Evolutionary conservation across 1,140 invertebrate genomes (phyloP), one percentile per base, ranked within the genome.

Genomic region (Schlechtendalia chinensis): DNA sequence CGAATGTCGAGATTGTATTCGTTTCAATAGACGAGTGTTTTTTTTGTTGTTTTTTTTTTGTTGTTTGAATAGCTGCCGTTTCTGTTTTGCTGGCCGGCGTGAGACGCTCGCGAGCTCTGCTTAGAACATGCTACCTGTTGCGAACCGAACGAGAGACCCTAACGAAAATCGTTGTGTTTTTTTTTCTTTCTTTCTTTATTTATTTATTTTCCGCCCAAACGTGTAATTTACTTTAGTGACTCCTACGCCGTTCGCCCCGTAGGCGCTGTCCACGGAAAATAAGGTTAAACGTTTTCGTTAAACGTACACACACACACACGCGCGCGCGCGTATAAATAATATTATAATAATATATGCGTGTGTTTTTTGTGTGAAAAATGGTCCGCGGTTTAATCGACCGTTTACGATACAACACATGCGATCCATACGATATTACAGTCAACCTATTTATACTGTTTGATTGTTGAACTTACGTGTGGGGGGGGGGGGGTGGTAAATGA

Each of bases 21-120:
- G 39, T 67, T 45, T 12, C 6, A 22, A 24, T n/a, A 16, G 10
- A 65, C 6, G 14, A 12, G 4, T 29, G 19, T n/a, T n/a, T n/a
- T n/a, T n/a, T n/a, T n/a, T n/a, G n/a, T n/a, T n/a, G n/a, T n/a
- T n/a, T n/a, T n/a, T n/a, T n/a, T n/a, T n/a, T n/a, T n/a, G 24
- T 22, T 69, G 65, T 69, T 69, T 47, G 65, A 69, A 69, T 69
- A 69, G 39, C 39, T 47, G 32, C 63, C 39, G 63, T 27, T 67
- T 14, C 19, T 45, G 5, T 8, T 45, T n/a, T n/a, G n/a, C n/a
- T n/a, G n/a, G 63, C 5, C 6, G 39, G n/a, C 22, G 63, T 47
- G 39, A 47, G 65, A 69, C 4, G 24, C 63, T n/a, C 6, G 5
- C 8, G 16, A 12, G 8, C 2, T 12, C 14, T 12, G 8, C 1